Conservation (phyloP, 2,888 invertebrate species). For the Cryptosula pallasiana region DNA sequence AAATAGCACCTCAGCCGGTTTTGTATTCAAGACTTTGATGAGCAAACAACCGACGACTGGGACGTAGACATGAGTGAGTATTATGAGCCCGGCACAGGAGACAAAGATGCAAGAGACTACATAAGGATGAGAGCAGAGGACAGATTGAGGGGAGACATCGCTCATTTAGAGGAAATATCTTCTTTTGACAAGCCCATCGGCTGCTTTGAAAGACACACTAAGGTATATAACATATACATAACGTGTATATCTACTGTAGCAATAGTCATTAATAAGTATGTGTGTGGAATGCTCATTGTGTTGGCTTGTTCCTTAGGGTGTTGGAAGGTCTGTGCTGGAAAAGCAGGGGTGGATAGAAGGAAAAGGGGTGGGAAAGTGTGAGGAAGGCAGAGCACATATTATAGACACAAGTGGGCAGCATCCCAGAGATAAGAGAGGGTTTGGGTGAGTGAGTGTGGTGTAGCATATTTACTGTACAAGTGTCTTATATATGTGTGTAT, state of each 20-base stretch:
- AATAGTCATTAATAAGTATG: neutral
- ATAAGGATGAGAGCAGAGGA: slow-evolving; percentile 53
- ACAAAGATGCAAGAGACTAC: slow-evolving; percentile 55
- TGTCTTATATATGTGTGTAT: too few species aligned
- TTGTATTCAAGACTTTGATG: slow-evolving; percentile 54
- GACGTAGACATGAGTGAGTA: slow-evolving; percentile 59
- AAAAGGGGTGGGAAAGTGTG: slow-evolving; percentile 54
- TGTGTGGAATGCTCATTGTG: neutral
- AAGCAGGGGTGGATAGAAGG: slow-evolving; percentile 58
- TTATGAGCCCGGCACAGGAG: slow-evolving; percentile 52
- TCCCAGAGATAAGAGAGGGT: slow-evolving; percentile 39
- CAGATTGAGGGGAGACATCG: slow-evolving; percentile 28
- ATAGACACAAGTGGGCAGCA: slow-evolving; percentile 47
- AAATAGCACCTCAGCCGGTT: too few species aligned
- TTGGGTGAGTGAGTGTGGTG: slow-evolving; percentile 37
- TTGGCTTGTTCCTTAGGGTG: neutral
- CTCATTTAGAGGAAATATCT: neutral
- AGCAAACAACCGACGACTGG: slow-evolving; percentile 59
- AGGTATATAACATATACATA: slow-evolving; percentile 32
- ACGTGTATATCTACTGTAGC: neutral
- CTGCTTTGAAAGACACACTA: slow-evolving; percentile 55
- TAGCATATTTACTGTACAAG: neutral
- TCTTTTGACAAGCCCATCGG: slow-evolving; percentile 33
- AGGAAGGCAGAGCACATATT: slow-evolving; percentile 47
- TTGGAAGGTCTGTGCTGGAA: slow-evolving; percentile 54